phyloP scores from a whole-genome alignment of 2,113 vertebrate genomes.

The Anoura caudifer region DNA sequence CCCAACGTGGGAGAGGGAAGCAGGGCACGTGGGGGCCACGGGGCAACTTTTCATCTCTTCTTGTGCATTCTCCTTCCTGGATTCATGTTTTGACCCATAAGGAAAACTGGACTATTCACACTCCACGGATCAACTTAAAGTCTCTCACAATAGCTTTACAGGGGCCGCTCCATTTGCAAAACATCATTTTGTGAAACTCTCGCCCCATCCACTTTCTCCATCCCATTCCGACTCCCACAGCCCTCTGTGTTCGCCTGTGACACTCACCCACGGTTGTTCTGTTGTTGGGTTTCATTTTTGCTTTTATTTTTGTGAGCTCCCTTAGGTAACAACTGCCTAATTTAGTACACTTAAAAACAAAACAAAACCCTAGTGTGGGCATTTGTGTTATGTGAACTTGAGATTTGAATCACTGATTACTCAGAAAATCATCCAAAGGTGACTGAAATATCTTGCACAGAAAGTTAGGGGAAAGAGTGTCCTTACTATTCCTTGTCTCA shows the following conservation, averaged over 20 bases:
- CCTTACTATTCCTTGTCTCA: constrained; percentile 32
- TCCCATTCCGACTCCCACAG: not conserved
- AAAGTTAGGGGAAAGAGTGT: constrained; percentile 36
- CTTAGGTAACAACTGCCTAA: not conserved
- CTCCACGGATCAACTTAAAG: not conserved
- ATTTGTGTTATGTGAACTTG: constrained; percentile 24
- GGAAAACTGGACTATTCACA: not conserved
- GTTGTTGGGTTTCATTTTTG: not conserved
- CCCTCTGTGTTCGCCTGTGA: not conserved
- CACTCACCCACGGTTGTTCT: not conserved
- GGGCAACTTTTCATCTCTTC: not conserved
- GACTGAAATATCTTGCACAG: constrained; percentile 27
- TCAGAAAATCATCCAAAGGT: constrained; percentile 5
- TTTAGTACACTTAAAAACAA: not conserved
- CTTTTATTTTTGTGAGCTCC: not conserved
- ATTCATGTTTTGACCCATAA: not conserved
- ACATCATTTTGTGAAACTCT: not conserved
- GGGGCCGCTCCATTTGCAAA: not conserved
- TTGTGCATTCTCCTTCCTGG: not conserved
- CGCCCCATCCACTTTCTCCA: not conserved
- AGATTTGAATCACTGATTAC: not conserved
- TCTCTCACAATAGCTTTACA: not conserved
- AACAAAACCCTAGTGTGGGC: not conserved
- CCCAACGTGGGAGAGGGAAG: not conserved
- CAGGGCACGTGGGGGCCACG: too few species aligned